Evolutionary conservation across 1,140 invertebrate species (phyloP).

Genomic region (Drosophila funebris): DNA sequence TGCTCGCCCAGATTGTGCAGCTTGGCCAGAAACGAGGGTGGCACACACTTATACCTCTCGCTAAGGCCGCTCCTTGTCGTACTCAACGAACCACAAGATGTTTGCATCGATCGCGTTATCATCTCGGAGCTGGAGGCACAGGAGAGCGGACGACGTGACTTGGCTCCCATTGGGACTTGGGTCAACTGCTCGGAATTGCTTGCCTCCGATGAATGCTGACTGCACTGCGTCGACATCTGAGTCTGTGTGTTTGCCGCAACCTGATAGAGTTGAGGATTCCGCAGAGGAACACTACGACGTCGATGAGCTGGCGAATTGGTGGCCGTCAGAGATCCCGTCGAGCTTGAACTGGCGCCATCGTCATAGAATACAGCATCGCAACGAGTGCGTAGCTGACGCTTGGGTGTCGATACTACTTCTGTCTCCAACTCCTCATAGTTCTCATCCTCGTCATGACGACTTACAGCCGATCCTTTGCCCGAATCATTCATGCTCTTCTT

Average conservation of each 20-base stretch:
- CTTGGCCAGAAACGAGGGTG: conserved; percentile 88
- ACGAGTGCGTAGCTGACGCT: conserved; percentile 52
- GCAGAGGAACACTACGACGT: conserved; percentile 74
- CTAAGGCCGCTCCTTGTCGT: conserved; percentile 76
- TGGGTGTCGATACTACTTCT: conserved; percentile 47
- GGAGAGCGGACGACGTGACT: conserved; percentile 58
- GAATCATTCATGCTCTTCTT: conserved; percentile 84
- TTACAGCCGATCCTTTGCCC: conserved; percentile 84
- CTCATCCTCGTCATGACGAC: conserved; percentile 83
- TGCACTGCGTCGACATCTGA: conserved; percentile 30
- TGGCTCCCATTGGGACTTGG: conserved; percentile 56
- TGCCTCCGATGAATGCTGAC: conserved; percentile 73
- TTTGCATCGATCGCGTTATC: conserved; percentile 90
- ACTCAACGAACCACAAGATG: conserved; percentile 84
- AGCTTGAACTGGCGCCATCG: conserved; percentile 70
- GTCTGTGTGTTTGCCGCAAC: conserved; percentile 47
- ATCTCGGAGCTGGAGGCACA: conserved; percentile 84
- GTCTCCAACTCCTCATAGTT: conserved; percentile 18
- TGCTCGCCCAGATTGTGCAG: conserved; percentile 86
- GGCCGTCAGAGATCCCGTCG: conserved; percentile 71
- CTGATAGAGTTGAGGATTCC: conserved; percentile 78
- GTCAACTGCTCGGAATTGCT: conserved; percentile 82
- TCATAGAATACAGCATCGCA: conserved; percentile 71
- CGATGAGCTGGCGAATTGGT: conserved; percentile 76
- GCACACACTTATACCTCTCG: conserved; percentile 85